Base-by-base conservation (phyloP, 2,113 vertebrate genomes). In the Peromyscus maniculatus region DNA sequence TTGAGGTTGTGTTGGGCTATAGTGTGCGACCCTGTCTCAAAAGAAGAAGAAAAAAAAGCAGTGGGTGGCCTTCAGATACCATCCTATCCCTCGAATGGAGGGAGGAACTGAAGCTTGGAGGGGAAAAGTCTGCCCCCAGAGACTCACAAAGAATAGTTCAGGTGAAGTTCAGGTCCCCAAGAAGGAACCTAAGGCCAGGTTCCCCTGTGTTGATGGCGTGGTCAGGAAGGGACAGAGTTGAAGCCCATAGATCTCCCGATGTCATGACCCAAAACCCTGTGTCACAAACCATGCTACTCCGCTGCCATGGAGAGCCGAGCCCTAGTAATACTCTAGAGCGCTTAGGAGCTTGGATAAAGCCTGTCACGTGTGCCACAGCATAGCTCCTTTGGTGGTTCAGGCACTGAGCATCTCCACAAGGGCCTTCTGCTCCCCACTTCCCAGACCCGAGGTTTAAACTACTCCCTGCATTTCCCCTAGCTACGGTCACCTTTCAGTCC, bases 191-290 rank as follows among this genome's bases (percentile, higher is more conserved):
- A 4, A 5, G 59, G 74, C 52, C 46, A 24, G 21, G 87, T n/a
- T 62, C 67, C 21, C 55, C 49, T 93, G 24, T 57, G 24, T 74
- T n/a, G 52, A 8, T 15, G 43, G n/a, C 33, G 3, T 57, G 49
- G 22, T 64, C 52, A 49, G 67, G 66, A 77, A 64, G 67, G 59
- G 43, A 33, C 67, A 82, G 64, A 31, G 77, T 55, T 93, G 89
- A 28, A 78, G 33, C n/a, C 11, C 66, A 3, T 4, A 7, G 55
- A 77, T 93, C 66, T 62, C 72, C 31, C 71, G 75, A 55, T 86
- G 71, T 80, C 87, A 46, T n/a, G 46, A 87, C n/a, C 87, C 69
- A 67, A 96, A 96, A 69, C 87, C 52, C 49, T 39, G 9, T 75
- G 88, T 80, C 66, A 77, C 52, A 74, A 55, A 93, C 89, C 24